These are phyloP conservation scores for Lophotis ruficrista DNA, from an alignment of 2,113 vertebrate genomes.

Conservation along the genomic window DNA sequence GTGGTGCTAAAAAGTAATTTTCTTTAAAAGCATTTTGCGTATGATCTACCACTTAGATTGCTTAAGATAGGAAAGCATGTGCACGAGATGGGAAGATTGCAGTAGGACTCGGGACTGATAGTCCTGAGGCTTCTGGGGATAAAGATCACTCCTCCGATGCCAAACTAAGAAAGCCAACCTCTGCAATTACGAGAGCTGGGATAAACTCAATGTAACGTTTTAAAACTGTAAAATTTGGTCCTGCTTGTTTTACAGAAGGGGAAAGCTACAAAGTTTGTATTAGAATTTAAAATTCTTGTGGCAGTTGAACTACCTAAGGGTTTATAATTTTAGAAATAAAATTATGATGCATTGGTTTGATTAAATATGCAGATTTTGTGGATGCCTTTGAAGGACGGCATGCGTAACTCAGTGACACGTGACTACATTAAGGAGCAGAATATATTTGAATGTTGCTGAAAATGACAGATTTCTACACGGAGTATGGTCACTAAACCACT, in stretches of 20 bases:
- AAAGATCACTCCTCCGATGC: constrained; percentile 10
- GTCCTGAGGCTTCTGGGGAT: constrained; percentile 31
- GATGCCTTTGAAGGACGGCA: not conserved
- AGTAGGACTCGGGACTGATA: not conserved
- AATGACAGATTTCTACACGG: not conserved
- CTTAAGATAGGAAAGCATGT: constrained; percentile 23
- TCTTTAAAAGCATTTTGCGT: not conserved
- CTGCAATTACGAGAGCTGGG: not conserved
- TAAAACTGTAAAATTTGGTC: not conserved
- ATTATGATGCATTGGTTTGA: not conserved
- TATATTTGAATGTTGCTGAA: not conserved
- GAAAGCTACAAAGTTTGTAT: not conserved
- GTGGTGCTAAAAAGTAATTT: constrained; percentile 3
- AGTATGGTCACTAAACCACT: not conserved
- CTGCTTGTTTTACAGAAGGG: not conserved
- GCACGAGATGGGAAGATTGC: constrained; percentile 17
- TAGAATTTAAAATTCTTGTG: not conserved
- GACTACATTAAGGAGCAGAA: not conserved
- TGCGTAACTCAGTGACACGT: not conserved
- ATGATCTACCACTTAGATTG: not conserved
- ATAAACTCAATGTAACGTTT: not conserved
- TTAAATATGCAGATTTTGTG: not conserved
- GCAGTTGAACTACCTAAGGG: not conserved
- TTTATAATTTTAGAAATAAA: not conserved
- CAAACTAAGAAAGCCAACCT: constrained; percentile 55